phyloP scores from a whole-genome alignment of 2,113 vertebrate genomes.

The Etheostoma cragini region DNA sequence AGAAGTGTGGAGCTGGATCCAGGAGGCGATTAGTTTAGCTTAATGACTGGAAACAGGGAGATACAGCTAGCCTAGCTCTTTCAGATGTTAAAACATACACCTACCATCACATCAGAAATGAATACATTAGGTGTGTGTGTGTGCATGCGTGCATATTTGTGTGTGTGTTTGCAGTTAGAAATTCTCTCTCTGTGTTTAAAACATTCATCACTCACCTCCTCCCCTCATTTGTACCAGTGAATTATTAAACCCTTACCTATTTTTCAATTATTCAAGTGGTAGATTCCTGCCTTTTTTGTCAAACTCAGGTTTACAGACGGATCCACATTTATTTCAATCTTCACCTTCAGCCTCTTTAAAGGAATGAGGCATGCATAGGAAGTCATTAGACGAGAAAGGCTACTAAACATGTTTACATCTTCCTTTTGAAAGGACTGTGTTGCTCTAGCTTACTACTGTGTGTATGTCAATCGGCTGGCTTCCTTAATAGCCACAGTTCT shows the following conservation, averaged over 20 bases:
- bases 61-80: neutral
- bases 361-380: neutral
- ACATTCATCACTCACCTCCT: conserved; percentile 80
- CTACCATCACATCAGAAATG: neutral
- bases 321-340: neutral
- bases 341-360: neutral
- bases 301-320: neutral
- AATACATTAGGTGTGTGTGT: neutral
- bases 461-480: neutral
- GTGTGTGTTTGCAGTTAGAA: conserved; percentile 52
- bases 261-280: conserved; percentile 83
- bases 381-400: neutral
- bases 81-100: neutral
- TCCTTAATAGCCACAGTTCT: neutral
- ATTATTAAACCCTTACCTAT: conserved; percentile 83
- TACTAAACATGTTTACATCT: neutral
- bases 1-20: neutral
- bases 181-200: conserved; percentile 71
- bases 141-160: conserved; percentile 10
- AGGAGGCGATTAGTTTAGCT: neutral
- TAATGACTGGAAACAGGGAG: neutral
- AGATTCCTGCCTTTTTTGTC: conserved; percentile 48
- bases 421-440: neutral
- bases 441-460: neutral
- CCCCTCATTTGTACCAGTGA: conserved; percentile 83